A percentile compares a stretch with the other conserved stretches of the same genome.
Evolutionary conservation across 2,797 vertebrate genomes (phyloP).

Genomic region (Mionectes olivaceus): DNA sequence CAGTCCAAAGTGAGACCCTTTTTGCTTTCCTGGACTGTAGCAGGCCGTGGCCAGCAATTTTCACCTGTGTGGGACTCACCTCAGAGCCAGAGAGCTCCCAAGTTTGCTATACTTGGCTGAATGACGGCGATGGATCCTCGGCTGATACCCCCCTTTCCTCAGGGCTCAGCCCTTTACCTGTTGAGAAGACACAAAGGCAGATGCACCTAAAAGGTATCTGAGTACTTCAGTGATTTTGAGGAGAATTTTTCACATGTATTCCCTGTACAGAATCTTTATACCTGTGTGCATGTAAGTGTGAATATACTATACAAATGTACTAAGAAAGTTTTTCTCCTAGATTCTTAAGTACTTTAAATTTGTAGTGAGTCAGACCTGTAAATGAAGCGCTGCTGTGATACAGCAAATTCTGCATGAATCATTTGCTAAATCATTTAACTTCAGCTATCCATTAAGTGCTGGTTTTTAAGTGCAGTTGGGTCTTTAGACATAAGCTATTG

Average conservation of each 20-base stretch:
- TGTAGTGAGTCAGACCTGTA: neutral
- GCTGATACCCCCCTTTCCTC: neutral
- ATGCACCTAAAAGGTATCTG: neutral
- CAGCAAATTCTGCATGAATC: neutral
- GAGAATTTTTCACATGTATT: neutral
- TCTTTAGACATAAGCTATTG: neutral
- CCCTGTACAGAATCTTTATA: neutral
- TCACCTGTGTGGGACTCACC: neutral
- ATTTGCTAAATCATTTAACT: neutral
- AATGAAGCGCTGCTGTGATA: neutral
- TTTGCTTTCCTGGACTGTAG: rapidly evolving
- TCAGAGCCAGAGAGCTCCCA: rapidly evolving
- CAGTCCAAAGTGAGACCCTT: neutral
- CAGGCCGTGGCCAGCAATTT: neutral
- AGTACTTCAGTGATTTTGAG: neutral
- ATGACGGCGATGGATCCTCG: neutral
- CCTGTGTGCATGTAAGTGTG: neutral
- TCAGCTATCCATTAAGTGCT: neutral
- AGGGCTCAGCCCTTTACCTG: neutral
- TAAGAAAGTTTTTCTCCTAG: neutral
- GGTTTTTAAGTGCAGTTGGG: neutral
- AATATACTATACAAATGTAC: neutral
- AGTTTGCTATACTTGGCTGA: neutral
- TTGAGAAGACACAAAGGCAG: neutral
- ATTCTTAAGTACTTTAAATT: neutral